phyloP scores from a whole-genome alignment of 2,113 vertebrate species.

The Thalassarche chlororhynchos region DNA sequence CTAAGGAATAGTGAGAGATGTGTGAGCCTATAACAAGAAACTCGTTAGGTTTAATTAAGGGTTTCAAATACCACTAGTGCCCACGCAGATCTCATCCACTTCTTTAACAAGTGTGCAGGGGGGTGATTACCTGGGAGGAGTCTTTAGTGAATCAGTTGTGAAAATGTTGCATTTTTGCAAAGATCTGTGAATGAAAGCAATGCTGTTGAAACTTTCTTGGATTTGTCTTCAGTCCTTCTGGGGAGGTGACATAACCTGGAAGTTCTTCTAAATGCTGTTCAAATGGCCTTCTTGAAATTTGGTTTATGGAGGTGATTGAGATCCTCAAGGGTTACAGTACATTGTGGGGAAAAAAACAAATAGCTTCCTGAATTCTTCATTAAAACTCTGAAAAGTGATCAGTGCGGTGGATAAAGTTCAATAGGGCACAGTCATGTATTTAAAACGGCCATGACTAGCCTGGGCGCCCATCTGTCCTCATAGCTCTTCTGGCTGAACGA shows the following conservation, averaged over 20 bases:
- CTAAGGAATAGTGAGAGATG: not conserved
- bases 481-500: not conserved
- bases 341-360: not conserved
- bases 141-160: too few species aligned
- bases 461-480: not conserved
- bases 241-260: not conserved
- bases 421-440: accelerated
- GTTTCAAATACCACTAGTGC: not conserved
- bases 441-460: not conserved
- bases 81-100: not conserved
- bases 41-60: not conserved
- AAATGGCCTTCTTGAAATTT: too few species aligned
- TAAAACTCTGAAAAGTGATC: not conserved
- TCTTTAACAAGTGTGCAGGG: not conserved
- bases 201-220: not conserved
- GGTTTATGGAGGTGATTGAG: not conserved
- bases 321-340: not conserved
- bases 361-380: not conserved
- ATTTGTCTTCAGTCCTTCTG: not conserved
- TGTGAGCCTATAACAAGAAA: not conserved
- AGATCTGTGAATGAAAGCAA: not conserved
- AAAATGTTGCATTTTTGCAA: not conserved
- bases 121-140: too few species aligned
- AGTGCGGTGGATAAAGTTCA: not conserved
- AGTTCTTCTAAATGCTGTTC: not conserved